Evolutionary conservation across 2,113 vertebrate genomes (phyloP), one percentile per base, ranked within the genome.

Genomic region (Dasyurus viverrinus): DNA sequence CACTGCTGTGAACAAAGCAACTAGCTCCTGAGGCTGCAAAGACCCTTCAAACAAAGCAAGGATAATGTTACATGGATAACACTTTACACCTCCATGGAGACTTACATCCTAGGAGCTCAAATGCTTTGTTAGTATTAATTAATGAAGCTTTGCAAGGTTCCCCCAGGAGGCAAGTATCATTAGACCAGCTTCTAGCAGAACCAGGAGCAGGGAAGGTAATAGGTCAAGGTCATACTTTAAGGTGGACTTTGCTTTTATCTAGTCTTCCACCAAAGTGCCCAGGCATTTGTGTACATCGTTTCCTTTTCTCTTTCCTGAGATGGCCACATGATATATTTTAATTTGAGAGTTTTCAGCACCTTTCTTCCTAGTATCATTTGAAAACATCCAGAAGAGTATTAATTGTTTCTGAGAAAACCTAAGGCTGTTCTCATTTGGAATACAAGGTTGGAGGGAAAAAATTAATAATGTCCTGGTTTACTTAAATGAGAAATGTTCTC

Each of bases 101-200:
- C 89, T 93, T 84, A 92, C 22, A 94, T 92, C 47, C 53, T 84
- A 89, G 92, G 47, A 96, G 48, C 95, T 95, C 46, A 95, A 95
- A 93, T 76, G n/a, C 6, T 24, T 24, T 23, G n/a, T 36, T 47
- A 14, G 52, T 46, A 95, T 89, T 90, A 90, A 24, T 91, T 89
- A 47, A 46, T 52, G 42, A 30, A 2, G 89, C 48, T 94, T 93
- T 94, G 8, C 10, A 91, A 54, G 68, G 50, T 93, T 95, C 52
- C n/a, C 89, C 89, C 30, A 95, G 36, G 36, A 95, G 2, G 10
- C 47, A 95, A 27, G 93, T 14, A 24, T 16, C 92, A 92, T n/a
- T 60, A 42, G 42, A 93, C 24, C 53, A 94, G 52, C 36, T 90
- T 93, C 2, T n/a, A 48, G 42, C 0, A 57, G 24, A 42, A 89